Conservation (phyloP, 2,113 vertebrate species). For the Saguinus imperator region DNA sequence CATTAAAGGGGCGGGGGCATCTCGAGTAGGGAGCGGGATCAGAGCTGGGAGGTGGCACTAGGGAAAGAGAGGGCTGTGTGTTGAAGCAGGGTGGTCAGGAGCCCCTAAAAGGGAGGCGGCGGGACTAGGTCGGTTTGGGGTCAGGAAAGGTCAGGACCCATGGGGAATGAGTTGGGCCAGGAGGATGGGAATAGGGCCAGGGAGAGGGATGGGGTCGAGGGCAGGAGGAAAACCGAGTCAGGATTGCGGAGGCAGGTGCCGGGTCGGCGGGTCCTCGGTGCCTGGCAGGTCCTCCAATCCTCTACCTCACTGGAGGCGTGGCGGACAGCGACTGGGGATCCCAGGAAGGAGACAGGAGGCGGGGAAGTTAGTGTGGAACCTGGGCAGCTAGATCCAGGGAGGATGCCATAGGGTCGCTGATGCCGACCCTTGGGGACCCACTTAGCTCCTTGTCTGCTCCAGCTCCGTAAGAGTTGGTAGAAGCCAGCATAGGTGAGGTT, state of each 20-base stretch:
- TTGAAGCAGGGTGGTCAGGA: neutral
- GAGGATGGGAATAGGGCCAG: rapidly evolving
- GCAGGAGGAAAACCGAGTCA: neutral
- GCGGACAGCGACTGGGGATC: neutral
- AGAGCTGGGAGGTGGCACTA: neutral
- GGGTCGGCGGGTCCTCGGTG: neutral
- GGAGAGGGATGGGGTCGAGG: neutral
- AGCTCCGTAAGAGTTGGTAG: neutral
- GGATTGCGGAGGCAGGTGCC: neutral
- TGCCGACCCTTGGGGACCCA: neutral
- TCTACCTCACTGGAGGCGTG: neutral
- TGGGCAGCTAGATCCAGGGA: neutral
- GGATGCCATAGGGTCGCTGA: neutral
- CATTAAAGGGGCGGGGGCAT: neutral
- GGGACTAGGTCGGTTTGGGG: neutral
- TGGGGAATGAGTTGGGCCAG: neutral
- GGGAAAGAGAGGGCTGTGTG: neutral
- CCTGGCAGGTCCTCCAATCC: neutral
- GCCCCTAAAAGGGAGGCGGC: neutral
- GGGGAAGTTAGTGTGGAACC: conserved; percentile 2
- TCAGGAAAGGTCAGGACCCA: neutral
- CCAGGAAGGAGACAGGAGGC: neutral
- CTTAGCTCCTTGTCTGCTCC: neutral
- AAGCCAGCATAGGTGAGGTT: neutral
- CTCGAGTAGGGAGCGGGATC: neutral